Evolutionary conservation across 2,113 vertebrate genomes (phyloP), one percentile per base, ranked within the genome.

Genomic region (Collichthys lucidus): DNA sequence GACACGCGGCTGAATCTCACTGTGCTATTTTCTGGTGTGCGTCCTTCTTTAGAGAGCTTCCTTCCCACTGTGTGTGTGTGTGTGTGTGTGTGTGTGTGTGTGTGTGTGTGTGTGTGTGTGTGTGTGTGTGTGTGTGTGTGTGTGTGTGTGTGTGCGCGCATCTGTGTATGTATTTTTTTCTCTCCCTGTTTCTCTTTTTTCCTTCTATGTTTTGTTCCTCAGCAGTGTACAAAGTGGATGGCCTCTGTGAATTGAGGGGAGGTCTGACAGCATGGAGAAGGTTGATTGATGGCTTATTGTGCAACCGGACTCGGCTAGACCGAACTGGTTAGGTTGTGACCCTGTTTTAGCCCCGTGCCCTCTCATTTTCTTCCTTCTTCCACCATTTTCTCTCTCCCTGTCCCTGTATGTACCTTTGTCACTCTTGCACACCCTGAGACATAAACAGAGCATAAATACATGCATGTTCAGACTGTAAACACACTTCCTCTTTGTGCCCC

Each of bases 281-380:
- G 87, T 86, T 95, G 94, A 95, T 95, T 94, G 94, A 95, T 95
- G 90, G 93, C 89, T 93, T 94, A 95, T 95, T 95, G 94, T 95
- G 89, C 88, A 92, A 93, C 92, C 74, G 77, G 93, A 94, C 92
- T 89, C 79, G 81, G 90, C 92, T 91, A 93, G 93, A 94, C 91
- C 56, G 83, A 94, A 94, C 94, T 91, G 93, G 92, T 94, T 92
- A 92, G 92, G 92, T 94, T 90, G 77, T 87, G 93, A 92, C 94
- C 92, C 86, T 77, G 79, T 85, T 88, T 87, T 93, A 89, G 92
- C 91, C 86, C 78, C 1, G 24, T 80, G 86, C 88, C 85, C 89
- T 80, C 78, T 84, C 77, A 64, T 86, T 89, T 86, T 91, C 66
- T 74, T 66, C 26, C 22, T 62, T 52, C 56, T 65, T 61, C 61